Base-by-base conservation (phyloP, 2,888 invertebrate species). In the Pseudeuparius sepicola region DNA sequence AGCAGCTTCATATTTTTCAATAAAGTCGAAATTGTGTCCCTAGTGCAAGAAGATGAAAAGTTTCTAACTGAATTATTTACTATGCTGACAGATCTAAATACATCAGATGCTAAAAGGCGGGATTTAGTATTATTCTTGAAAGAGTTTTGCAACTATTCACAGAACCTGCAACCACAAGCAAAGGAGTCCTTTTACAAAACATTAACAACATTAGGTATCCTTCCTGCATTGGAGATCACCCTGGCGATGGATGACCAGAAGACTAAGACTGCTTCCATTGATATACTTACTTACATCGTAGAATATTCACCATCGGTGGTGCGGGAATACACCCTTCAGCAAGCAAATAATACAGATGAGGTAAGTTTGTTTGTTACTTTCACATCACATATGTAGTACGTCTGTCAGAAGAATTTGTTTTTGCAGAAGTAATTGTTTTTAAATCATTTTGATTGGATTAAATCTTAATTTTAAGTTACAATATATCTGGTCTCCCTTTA, bases 1-100 rank as follows among this genome's bases (percentile, higher is more conserved):
- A 90, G 88, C 60, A 96, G 94, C 71, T 97, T 97, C 72, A 90
- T 99, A 66, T 98, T 94, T 73, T 98, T 98, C 69, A 97, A 96
- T 69, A 97, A 99, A 71, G 90, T 96, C 60, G 97, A 98, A 72
- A 99, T 98, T 66, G 96, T 98, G 50, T 92, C 88, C 50, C 75
- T 93, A 57, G 87, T 98, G 61, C 82, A 97, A 71, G 96, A 97
- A 57, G 98, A 99, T 67, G 94, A 96, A 53, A 86, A 87, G 60
- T 93, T 97, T 68, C 73, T 99, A 58, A 80, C 84, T 35, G 93
- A 94, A 64, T 70, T 99, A 51, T 97, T 99, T 68, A 79, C 84
- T 41, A 78, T 92, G 64, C 73, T 99, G 53, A 89, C 85, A 48
- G 89, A 92, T 61, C 82, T 87, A 53, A 78, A 79, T 50, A 92